Evolutionary conservation across 2,888 invertebrate genomes (phyloP).

Genomic region (Poecilobothrus nobilitatus): DNA sequence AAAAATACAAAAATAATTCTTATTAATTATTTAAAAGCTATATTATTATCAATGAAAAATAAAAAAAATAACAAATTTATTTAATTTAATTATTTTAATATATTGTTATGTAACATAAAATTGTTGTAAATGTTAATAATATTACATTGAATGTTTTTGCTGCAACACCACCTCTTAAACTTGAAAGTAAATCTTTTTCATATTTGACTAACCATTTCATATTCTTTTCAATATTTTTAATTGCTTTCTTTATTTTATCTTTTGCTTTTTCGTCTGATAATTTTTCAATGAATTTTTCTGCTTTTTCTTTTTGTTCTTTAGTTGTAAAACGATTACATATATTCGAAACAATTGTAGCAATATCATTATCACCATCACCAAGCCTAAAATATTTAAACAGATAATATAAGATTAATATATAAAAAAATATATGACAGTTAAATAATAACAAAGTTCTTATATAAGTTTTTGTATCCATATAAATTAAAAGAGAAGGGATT

Average conservation of each 20-base stretch:
- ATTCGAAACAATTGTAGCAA: constrained; percentile 35
- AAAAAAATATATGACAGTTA: no score
- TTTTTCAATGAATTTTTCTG: constrained; percentile 29
- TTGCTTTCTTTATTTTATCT: constrained; percentile 28
- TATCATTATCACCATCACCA: constrained; percentile 18
- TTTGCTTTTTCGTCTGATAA: constrained; percentile 19
- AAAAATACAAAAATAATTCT: no score
- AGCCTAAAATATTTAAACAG: constrained; percentile 13
- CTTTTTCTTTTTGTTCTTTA: constrained; percentile 27
- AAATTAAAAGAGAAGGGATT: no score
- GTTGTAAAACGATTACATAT: constrained; percentile 38
- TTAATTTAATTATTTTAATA: background rate
- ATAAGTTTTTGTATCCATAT: no score
- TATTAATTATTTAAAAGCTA: no score
- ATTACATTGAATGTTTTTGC: background rate
- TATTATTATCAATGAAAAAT: no score
- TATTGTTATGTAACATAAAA: background rate
- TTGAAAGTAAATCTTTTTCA: constrained; percentile 29
- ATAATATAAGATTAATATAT: no score
- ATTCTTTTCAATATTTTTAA: constrained; percentile 33
- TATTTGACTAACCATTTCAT: constrained; percentile 34
- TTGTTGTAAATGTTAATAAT: background rate
- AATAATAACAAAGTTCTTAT: no score
- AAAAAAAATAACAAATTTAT: no score
- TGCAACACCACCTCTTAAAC: constrained; percentile 25